phyloP scores from a whole-genome alignment of 2,113 vertebrate species.

The Arizona elegans region DNA sequence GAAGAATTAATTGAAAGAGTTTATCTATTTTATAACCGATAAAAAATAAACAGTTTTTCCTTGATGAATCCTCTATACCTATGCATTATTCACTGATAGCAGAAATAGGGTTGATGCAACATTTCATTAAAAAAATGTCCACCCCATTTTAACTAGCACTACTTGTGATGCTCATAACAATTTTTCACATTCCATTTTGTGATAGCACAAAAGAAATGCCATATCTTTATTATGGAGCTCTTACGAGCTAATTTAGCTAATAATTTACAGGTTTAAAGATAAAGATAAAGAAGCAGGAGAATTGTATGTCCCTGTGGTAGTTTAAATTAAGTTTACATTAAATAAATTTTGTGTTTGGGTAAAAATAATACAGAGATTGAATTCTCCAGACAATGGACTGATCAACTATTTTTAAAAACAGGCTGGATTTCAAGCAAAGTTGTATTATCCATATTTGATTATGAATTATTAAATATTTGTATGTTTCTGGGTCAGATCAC shows the following conservation, averaged over 20 bases:
- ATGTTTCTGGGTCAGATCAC: background rate
- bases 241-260: background rate
- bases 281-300: background rate
- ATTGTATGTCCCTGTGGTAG: background rate
- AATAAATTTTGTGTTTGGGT: background rate
- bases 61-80: background rate
- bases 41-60: background rate
- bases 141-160: background rate
- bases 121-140: background rate
- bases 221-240: background rate
- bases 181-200: background rate
- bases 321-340: background rate
- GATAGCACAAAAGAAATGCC: background rate
- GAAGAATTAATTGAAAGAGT: background rate
- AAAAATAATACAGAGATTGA: background rate
- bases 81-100: background rate
- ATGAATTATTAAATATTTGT: background rate
- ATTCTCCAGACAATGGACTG: background rate
- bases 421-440: background rate
- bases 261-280: background rate
- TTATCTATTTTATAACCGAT: background rate
- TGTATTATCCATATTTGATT: background rate
- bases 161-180: background rate
- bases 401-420: background rate
- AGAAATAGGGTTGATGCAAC: background rate